Conservation (phyloP, 2,113 vertebrate species). For the Poecilia latipinna region DNA sequence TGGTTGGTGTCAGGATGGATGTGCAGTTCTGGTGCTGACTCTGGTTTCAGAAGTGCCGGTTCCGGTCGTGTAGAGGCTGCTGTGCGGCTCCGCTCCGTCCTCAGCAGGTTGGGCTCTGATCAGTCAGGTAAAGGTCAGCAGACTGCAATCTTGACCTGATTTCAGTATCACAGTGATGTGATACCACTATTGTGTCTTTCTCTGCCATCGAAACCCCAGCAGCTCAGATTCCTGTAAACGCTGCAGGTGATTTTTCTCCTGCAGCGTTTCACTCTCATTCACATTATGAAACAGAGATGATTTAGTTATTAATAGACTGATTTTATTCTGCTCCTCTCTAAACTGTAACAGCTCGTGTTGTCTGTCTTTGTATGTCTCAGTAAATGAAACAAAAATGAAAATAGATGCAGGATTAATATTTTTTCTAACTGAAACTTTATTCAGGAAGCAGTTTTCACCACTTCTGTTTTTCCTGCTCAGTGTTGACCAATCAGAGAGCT, state of each 20-base stretch:
- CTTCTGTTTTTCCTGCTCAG: not conserved
- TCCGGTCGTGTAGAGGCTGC: not conserved
- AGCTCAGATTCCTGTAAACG: conserved; percentile 75
- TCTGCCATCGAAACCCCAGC: conserved; percentile 59
- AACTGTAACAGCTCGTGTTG: not conserved
- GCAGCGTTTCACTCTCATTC: conserved; percentile 38
- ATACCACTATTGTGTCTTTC: conserved; percentile 61
- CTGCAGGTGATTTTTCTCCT: conserved; percentile 64
- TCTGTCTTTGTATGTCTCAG: not conserved
- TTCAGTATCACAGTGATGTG: conserved; percentile 75
- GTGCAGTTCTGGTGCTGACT: conserved; percentile 28
- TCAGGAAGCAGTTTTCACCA: not conserved
- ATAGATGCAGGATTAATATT: not conserved
- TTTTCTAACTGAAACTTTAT: not conserved
- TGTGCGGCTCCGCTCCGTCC: not conserved
- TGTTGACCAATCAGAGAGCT: not conserved
- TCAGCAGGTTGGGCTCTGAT: not conserved
- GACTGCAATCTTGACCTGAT: conserved; percentile 51
- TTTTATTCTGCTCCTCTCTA: not conserved
- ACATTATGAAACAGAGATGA: not conserved
- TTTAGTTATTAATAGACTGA: not conserved
- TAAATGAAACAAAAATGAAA: not conserved
- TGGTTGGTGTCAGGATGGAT: conserved; percentile 1
- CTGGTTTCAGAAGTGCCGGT: conserved; percentile 3
- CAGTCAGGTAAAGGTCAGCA: conserved; percentile 44